A percentile compares a stretch with the other conserved stretches of the same genome.
phyloP scores from a whole-genome alignment of 2,797 vertebrate genomes.

The Gallinago solitaria region DNA sequence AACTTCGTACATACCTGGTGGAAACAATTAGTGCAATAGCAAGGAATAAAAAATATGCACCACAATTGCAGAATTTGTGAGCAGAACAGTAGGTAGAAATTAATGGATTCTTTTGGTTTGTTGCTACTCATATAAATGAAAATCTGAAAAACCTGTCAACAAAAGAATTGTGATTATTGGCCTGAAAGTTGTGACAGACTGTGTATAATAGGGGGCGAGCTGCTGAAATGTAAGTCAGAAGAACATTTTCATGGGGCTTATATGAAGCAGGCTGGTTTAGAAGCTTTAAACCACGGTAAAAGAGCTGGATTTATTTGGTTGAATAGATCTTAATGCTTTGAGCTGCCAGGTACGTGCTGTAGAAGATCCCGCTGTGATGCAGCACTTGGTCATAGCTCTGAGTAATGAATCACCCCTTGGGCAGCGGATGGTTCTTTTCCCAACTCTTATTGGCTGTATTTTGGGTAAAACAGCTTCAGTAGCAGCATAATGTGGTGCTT shows the following conservation, averaged over 20 bases:
- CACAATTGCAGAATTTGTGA: neutral
- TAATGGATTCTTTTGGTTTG: neutral
- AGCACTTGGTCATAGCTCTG: neutral
- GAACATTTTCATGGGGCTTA: neutral
- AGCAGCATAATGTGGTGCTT: neutral
- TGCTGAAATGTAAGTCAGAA: neutral
- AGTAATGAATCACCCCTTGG: neutral
- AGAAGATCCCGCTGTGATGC: neutral
- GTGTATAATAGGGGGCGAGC: neutral
- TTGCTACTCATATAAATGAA: neutral
- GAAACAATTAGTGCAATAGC: conserved; percentile 12
- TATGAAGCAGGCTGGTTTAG: neutral
- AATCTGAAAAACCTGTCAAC: neutral
- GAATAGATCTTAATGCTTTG: neutral
- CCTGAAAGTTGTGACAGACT: neutral
- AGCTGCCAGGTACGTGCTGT: neutral
- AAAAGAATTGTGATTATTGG: neutral
- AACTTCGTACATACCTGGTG: neutral
- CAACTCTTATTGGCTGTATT: neutral
- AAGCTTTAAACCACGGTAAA: neutral
- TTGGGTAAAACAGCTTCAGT: neutral
- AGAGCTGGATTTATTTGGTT: neutral
- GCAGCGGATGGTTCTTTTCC: neutral
- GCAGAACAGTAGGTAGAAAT: conserved; percentile 6
- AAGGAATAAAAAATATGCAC: neutral